These are phyloP conservation scores for Edolisoma coerulescens DNA, from an alignment of 2,113 vertebrate species.

Conservation along the genomic window DNA sequence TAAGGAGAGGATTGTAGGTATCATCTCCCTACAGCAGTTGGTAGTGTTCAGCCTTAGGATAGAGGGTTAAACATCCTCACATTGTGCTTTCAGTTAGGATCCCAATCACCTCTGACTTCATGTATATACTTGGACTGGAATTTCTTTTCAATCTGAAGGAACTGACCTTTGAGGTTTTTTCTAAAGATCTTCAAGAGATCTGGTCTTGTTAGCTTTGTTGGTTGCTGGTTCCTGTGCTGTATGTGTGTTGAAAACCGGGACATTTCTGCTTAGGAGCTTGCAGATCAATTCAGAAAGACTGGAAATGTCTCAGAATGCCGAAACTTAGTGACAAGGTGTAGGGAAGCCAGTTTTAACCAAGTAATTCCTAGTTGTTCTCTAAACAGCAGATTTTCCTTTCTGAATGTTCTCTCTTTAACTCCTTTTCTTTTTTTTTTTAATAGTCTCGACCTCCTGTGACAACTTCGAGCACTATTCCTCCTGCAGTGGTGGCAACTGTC, in stretches of 20 bases:
- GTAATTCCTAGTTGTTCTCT: neutral
- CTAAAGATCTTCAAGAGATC: neutral
- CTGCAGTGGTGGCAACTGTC: slow-evolving; percentile 92
- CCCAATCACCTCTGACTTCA: neutral
- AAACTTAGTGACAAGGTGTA: neutral
- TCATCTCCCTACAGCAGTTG: fast-evolving
- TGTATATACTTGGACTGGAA: neutral
- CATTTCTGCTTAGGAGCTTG: neutral
- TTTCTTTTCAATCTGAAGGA: neutral
- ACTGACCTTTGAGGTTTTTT: neutral
- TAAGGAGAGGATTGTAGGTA: neutral
- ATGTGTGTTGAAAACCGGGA: neutral
- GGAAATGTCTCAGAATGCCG: neutral
- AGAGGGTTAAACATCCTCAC: neutral
- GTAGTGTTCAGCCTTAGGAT: neutral
- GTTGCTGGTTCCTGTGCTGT: neutral
- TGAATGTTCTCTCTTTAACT: neutral
- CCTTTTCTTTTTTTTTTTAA: neutral
- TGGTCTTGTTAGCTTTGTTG: neutral
- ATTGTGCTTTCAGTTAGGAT: neutral
- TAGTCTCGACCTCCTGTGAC: slow-evolving; percentile 92
- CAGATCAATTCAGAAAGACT: neutral
- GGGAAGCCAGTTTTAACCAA: neutral
- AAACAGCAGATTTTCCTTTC: neutral
- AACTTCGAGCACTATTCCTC: slow-evolving; percentile 88